phyloP scores from a whole-genome alignment of 2,888 invertebrate genomes.

The Himalopsyche tibetana region DNA sequence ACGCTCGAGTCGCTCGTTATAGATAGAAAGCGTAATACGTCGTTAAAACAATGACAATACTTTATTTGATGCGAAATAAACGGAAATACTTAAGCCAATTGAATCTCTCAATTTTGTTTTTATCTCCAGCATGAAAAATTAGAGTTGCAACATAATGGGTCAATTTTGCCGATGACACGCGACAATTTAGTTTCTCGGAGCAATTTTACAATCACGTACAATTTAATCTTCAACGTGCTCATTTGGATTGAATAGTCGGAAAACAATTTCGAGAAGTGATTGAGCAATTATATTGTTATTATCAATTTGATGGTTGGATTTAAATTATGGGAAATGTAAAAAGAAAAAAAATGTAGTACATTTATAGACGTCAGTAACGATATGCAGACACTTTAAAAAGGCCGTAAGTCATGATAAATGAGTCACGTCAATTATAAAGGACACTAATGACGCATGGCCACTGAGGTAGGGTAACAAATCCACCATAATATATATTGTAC shows the following conservation, averaged over 20 bases:
- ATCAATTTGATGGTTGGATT: not conserved
- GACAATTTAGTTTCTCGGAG: not conserved
- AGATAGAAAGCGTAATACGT: not conserved
- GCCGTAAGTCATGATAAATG: too few relatives aligned
- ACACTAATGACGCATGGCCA: too few relatives aligned
- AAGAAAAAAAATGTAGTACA: too few relatives aligned
- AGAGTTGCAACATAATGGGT: not conserved
- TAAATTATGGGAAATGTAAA: not conserved
- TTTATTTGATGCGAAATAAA: not conserved
- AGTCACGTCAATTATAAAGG: too few relatives aligned
- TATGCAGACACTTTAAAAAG: too few relatives aligned
- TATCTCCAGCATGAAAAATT: not conserved
- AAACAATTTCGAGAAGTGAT: not conserved
- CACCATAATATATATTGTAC: too few relatives aligned
- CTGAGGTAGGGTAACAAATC: too few relatives aligned
- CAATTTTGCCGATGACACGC: not conserved
- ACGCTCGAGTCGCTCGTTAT: not conserved
- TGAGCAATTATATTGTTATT: not conserved
- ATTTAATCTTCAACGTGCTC: not conserved
- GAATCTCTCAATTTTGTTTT: not conserved
- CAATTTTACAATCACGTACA: not conserved
- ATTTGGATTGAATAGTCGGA: not conserved
- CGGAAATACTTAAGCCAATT: not conserved
- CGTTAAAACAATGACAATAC: too few relatives aligned
- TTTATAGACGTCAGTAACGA: too few relatives aligned